Percentiles rank a stretch among this genome's conserved stretches.
These are phyloP conservation scores for Cantharis lateralis DNA, from an alignment of 2,888 invertebrate genomes.

Conservation along the genomic window DNA sequence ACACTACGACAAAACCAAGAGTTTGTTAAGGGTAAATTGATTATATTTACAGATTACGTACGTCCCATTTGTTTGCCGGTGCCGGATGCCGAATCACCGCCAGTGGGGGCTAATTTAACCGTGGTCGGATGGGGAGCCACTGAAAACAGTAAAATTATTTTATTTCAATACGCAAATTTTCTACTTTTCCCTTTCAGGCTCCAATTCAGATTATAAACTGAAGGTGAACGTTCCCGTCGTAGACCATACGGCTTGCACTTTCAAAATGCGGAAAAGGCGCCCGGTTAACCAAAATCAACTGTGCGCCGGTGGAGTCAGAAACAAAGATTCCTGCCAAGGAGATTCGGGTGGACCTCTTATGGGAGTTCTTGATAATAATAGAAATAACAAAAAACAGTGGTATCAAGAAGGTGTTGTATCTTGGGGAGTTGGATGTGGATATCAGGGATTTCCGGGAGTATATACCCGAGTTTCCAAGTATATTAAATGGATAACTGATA, in stretches of 20 bases:
- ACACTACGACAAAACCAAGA: background rate
- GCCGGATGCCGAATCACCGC: constrained; percentile 14
- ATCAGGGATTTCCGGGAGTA: constrained; percentile 74
- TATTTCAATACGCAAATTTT: background rate
- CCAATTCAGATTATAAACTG: constrained; percentile 13
- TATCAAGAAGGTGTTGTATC: constrained; percentile 71
- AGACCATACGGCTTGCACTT: constrained; percentile 5
- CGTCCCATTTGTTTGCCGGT: constrained; percentile 63
- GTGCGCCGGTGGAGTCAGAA: constrained; percentile 47
- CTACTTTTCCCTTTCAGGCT: background rate
- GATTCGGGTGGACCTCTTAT: constrained; percentile 76
- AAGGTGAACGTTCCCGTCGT: constrained; percentile 30
- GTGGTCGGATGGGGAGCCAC: constrained; percentile 31
- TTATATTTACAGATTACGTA: constrained; percentile 53
- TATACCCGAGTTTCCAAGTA: constrained; percentile 74
- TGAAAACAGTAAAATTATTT: constrained; percentile 21
- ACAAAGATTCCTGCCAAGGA: constrained; percentile 73
- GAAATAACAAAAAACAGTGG: background rate
- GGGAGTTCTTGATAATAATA: background rate
- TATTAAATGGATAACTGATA: constrained; percentile 73
- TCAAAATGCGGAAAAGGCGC: background rate
- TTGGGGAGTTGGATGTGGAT: constrained; percentile 81
- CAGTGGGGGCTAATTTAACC: background rate
- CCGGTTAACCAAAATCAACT: constrained; percentile 43
- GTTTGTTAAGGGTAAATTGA: background rate